phyloP scores from a whole-genome alignment of 2,113 vertebrate genomes.

The Plotosus lineatus region DNA sequence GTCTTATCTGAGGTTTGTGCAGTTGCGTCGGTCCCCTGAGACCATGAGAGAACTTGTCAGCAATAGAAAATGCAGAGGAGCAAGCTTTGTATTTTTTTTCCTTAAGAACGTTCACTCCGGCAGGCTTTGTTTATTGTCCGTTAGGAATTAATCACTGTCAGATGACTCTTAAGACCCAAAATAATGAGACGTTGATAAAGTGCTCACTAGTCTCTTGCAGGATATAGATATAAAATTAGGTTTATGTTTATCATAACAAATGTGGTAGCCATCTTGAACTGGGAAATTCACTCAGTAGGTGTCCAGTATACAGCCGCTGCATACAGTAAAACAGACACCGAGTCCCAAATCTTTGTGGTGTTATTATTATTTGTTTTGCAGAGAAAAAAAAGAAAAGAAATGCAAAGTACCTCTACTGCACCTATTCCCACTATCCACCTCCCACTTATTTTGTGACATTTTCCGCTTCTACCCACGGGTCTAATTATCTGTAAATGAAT shows the following conservation, averaged over 20 bases:
- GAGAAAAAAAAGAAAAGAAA: neutral
- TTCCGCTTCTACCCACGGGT: slow-evolving; percentile 54
- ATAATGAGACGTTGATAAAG: slow-evolving; percentile 79
- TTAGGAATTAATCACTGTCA: slow-evolving; percentile 79
- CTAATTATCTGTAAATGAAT: slow-evolving; percentile 69
- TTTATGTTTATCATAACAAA: slow-evolving; percentile 64
- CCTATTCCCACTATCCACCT: neutral
- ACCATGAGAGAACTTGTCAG: slow-evolving; percentile 11
- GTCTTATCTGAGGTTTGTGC: slow-evolving; percentile 32
- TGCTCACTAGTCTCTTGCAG: slow-evolving; percentile 67
- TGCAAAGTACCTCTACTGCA: neutral
- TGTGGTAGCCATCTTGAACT: slow-evolving; percentile 44
- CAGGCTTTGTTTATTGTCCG: slow-evolving; percentile 71
- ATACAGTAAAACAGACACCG: neutral
- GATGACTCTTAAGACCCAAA: slow-evolving; percentile 69
- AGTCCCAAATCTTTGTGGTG: too few species aligned
- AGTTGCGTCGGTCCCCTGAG: slow-evolving; percentile 15
- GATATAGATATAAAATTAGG: slow-evolving; percentile 67
- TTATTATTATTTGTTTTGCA: neutral
- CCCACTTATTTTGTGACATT: slow-evolving; percentile 24
- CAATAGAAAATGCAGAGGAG: slow-evolving; percentile 43
- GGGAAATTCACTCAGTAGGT: neutral
- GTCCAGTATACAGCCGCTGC: neutral
- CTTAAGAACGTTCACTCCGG: slow-evolving; percentile 66
- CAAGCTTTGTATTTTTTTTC: slow-evolving; percentile 46